Evolutionary conservation across 2,113 vertebrate species (phyloP).

Genomic region (Phainopepla nitens): DNA sequence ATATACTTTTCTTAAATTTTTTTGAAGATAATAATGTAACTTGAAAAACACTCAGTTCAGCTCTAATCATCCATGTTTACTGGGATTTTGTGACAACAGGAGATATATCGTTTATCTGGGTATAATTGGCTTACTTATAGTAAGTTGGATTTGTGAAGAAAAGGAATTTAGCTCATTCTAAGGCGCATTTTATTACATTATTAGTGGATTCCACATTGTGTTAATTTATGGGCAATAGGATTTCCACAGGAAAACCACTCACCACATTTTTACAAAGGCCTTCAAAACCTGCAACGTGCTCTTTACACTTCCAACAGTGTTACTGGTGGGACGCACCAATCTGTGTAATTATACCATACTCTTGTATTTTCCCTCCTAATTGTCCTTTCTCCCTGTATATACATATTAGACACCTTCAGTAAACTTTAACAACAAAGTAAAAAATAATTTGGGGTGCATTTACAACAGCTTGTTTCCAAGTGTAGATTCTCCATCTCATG

Average conservation of each 20-base stretch:
- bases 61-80: neutral
- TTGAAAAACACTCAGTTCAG: neutral
- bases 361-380: neutral
- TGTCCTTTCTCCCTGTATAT: neutral
- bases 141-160: neutral
- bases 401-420: neutral
- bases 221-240: neutral
- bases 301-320: neutral
- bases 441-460: neutral
- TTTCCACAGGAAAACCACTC: neutral
- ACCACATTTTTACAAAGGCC: neutral
- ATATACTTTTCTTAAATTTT: neutral
- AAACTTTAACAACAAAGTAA: neutral
- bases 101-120: neutral
- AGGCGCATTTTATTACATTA: neutral
- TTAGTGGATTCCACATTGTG: neutral
- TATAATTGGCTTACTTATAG: neutral
- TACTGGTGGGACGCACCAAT: neutral
- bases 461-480: neutral
- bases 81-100: neutral
- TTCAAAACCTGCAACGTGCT: neutral
- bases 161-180: neutral
- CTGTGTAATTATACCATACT: neutral
- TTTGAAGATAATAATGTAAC: neutral
- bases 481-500: neutral